Conservation (phyloP, 2,888 invertebrate species). For the Chalcis sispes region DNA sequence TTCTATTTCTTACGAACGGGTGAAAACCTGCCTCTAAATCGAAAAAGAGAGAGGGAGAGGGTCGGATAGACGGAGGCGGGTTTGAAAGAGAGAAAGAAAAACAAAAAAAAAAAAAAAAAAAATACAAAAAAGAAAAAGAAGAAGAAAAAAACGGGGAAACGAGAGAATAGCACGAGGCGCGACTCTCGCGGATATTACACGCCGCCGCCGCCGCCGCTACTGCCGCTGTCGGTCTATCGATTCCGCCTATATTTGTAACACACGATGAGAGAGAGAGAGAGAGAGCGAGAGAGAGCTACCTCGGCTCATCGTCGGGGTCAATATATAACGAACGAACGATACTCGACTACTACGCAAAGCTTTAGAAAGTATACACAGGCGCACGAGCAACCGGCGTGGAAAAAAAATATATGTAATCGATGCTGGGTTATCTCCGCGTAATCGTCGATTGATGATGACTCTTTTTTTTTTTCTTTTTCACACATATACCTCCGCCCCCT, state of each 20-base stretch:
- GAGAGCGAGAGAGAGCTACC: neutral
- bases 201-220: neutral
- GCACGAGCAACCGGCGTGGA: neutral
- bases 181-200: conserved; percentile 42
- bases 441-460: neutral
- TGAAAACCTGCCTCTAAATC: too few relatives aligned
- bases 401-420: too few relatives aligned
- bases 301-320: conserved; percentile 30
- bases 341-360: neutral
- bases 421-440: conserved; percentile 26
- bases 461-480: too few relatives aligned
- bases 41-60: neutral
- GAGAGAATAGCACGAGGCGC: conserved; percentile 4
- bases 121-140: neutral
- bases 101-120: neutral
- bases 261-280: neutral
- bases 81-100: neutral
- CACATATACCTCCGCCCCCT: too few relatives aligned
- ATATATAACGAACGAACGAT: conserved; percentile 13
- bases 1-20: too few relatives aligned
- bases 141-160: neutral
- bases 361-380: neutral
- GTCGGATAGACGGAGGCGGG: neutral
- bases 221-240: conserved; percentile 32
- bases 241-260: conserved; percentile 51